Percentiles rank a stretch among this genome's conserved stretches.
phyloP scores from a whole-genome alignment of 2,113 vertebrate species.

The Platysternon megacephalum region DNA sequence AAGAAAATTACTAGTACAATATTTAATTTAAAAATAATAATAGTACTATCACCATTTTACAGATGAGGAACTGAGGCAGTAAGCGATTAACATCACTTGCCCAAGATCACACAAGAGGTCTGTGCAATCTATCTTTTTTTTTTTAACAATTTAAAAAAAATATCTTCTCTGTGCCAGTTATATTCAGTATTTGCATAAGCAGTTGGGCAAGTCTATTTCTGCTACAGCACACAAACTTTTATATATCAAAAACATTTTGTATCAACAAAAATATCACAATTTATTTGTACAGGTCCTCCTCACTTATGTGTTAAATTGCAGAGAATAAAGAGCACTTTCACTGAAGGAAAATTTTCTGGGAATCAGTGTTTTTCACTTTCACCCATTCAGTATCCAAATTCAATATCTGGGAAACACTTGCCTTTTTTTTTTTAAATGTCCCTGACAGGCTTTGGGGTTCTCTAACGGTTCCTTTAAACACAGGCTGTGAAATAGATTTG shows the following conservation, averaged over 20 bases:
- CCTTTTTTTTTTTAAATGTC: too few species aligned
- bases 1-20: background rate
- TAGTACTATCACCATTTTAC: background rate
- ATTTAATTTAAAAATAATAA: background rate
- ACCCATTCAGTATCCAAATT: background rate
- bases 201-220: background rate
- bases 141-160: background rate
- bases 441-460: fast-evolving
- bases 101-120: background rate
- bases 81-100: background rate
- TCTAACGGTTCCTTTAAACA: background rate
- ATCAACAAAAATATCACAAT: background rate
- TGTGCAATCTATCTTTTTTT: background rate
- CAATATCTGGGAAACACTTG: background rate
- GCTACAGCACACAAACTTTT: background rate
- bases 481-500: background rate
- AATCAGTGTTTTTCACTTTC: background rate
- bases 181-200: background rate
- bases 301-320: background rate
- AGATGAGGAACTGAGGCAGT: background rate
- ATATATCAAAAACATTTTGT: background rate
- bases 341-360: background rate
- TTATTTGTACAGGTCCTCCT: background rate
- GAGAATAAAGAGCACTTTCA: fast-evolving
- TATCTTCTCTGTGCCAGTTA: background rate